Base-by-base conservation (phyloP, 2,113 vertebrate species). In the Burhinus oedicnemus region DNA sequence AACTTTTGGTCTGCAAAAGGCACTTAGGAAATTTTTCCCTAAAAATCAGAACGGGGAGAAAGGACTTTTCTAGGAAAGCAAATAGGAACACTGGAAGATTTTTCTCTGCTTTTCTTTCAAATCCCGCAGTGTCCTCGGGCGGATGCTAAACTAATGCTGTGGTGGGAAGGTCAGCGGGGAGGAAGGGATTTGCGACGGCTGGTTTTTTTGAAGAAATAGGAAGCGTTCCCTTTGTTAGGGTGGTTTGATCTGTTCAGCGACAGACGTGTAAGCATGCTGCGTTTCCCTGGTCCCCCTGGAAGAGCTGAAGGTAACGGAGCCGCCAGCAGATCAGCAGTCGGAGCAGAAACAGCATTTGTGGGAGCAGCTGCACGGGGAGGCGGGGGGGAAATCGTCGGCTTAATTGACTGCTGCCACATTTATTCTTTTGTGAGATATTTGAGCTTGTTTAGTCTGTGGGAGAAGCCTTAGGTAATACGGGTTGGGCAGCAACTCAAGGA, bases 201-300 rank as follows among this genome's bases (percentile, higher is more conserved):
- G 0, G 12, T 44, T 32, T 45, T 49, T n/a, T 60, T 81, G 14
- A 81, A 74, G 76, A 25, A 80, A 15, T 13, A 21, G 36, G 40
- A 81, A 58, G 34, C 12, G 44, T 83, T 89, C 15, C 34, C 34
- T 61, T 65, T 77, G 54, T 51, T 44, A 0, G 0, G 2, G 42
- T 19, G 30, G 45, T 72, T 69, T 47, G 49, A 22, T 89, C 6
- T 34, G 68, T 38, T 83, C 86, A 10, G 83, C 21, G 13, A 1
- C 40, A 52, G 61, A 1, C 8, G 26, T 4, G 3, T 13, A 4
- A 45, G n/a, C 1, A 1, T 22, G 36, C 61, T 83, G 72, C 9
- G 1, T 75, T 57, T 29, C 78, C 13, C 42, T 60, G 36, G 29
- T 36, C 22, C 49, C 22, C 49, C 49, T 49, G 49, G 49, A 49